Conservation (phyloP, 2,113 vertebrate species). For the Vidua chalybeata region DNA sequence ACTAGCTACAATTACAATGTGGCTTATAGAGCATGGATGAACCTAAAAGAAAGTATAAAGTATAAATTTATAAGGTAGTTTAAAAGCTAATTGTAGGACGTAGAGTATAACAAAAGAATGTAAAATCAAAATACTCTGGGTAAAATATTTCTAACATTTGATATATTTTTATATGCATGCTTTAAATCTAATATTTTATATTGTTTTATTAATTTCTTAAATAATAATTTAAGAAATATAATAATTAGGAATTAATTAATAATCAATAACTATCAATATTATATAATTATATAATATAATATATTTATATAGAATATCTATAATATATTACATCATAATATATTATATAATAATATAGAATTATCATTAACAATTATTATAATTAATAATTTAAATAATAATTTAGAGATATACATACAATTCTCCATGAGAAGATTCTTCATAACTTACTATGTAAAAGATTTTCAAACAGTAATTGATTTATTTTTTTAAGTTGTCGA, state of each 20-base stretch:
- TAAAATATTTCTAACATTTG: slow-evolving; percentile 26
- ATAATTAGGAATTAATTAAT: no score
- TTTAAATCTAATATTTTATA: neutral
- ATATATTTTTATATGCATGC: neutral
- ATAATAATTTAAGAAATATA: neutral
- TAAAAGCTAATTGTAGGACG: neutral
- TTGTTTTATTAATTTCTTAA: neutral
- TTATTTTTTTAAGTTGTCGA: neutral
- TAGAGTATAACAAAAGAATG: neutral
- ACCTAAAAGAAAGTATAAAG: slow-evolving; percentile 21
- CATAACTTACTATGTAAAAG: neutral
- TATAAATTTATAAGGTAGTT: slow-evolving; percentile 1
- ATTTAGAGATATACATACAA: neutral
- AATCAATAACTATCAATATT: no score
- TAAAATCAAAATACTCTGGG: neutral
- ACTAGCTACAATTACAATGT: slow-evolving; percentile 14
- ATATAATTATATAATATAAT: no score
- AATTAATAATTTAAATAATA: neutral
- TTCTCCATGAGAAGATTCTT: neutral
- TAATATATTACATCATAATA: no score
- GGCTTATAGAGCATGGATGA: slow-evolving; percentile 13
- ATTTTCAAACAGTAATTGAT: neutral
- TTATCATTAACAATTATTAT: no score
- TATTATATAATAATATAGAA: no score
- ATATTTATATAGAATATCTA: no score